Base-by-base conservation (phyloP, 1,140 invertebrate species). In the Pogonomyrmex californicus region DNA sequence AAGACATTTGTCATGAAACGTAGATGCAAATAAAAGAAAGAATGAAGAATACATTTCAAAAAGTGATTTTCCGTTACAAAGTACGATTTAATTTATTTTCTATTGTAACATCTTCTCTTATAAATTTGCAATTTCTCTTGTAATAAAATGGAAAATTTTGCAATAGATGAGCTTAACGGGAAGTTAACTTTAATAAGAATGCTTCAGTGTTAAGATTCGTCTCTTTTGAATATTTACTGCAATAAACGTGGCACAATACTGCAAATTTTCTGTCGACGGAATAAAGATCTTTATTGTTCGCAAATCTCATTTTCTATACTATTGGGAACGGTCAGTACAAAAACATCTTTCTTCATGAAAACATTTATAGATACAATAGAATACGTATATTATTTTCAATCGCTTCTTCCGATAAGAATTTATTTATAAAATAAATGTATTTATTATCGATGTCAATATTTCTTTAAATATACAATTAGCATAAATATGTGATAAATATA, bases 171-270 rank as follows among this genome's bases (percentile, higher is more conserved):
- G 63, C 47, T 54, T 70, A 68, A 54, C 14, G 63, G 47, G 4
- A 81, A 81, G 63, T 70, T 81, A 68, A 81, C 47, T 81, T 81
- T 14, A 70, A 81, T 56, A 70, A 68, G 41, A 54, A 81, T 70
- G 36, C 36, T 81, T 51, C n/a, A 79, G 49, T 79, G n/a, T 79
- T 54, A 68, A 79, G 33, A 63, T 1, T 66, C 36, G 44, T 68
- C 36, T 51, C 36, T 7, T 54, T 54, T 54, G 63, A 36, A 68
- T 79, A 65, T 79, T 79, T 68, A n/a, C 33, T 41, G 62, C 38
- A 49, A 23, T 68, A 68, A 51, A 30, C 33, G 47, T n/a, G 38
- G 36, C 12, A 70, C 47, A 70, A 51, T 51, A 51, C 6, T 23
- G 62, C 6, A 78, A 79, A 68, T 10, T 49, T 54, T 81, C 47